Base-by-base conservation (phyloP, 2,888 invertebrate genomes). In the Tigriopus californicus region DNA sequence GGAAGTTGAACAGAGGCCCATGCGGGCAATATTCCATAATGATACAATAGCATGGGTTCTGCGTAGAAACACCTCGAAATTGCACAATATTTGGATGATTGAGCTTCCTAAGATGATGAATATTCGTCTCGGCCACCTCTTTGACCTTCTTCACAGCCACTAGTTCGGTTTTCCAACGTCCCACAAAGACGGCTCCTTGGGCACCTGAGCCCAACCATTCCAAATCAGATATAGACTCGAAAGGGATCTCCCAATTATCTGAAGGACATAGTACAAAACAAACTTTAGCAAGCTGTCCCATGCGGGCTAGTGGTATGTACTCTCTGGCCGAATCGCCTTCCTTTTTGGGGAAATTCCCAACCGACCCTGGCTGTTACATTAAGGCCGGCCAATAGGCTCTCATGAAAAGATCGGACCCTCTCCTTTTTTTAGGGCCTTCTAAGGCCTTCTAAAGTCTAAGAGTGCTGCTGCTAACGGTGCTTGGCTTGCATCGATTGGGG, bases 21-120 rank as follows among this genome's bases (percentile, higher is more conserved):
- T 87, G 85, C 2, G 91, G 88, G 70, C 98, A 98, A 72, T 81
- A 98, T 70, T 99, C 98, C 98, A 98, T 98, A 60, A 99, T 81
- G 64, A 99, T 86, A 70, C 91, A 91, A 69, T 83, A 92, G 66
- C 85, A 85, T 1, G 92, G 91, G 6, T 87, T 80, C 69, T 86
- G 83, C 1, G 88, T 88, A 70, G 94, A 97, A 5, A 97, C 86
- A 54, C 97, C 98, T 70, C 84, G 84, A 73, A 91, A 90, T 69
- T 83, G 81, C 57, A 91, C 85, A 66, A 97, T 87, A 71, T 97
- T 95, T n/a, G 85, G 85, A 72, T 97, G 94, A 69, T 90, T 86
- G 60, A 97, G 77, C 72, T 91, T 88, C 61, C 87, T 75, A 63
- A 97, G 76, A 72, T 94, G 90, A 67, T 82, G 81, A 63, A 95